Evolutionary conservation across 2,888 invertebrate genomes (phyloP), one percentile per base, ranked within the genome.

Genomic region (Leptogaster cylindrica): DNA sequence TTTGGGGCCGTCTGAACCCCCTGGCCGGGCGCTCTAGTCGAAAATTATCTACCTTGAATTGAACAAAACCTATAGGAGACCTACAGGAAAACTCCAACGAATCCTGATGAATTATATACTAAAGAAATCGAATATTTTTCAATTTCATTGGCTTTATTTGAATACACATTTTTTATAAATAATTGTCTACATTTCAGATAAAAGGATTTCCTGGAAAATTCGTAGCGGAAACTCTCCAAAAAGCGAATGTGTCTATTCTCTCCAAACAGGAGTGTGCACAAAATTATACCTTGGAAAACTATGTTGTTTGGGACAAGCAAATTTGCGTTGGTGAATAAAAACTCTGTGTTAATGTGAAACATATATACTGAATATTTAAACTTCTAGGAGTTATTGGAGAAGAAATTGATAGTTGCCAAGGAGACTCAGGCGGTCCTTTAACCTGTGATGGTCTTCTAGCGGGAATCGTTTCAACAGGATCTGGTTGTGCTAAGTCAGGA

Each of bases 381-480:
- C 28, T 16, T 33, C 1, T 12, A 55, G 55, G 55, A 23, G 55
- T 55, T 8, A 55, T 55, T n/a, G 55, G 55, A 1, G 14, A 55
- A 23, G 55, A 55, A 12, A 55, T 55, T 7, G 55, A 55, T 36
- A 55, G 55, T 10, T 55, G 55, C 23, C 55, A 55, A 12, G 55
- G 55, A 23, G 55, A 55, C 39, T 55, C 55, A 14, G 55, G 55
- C 39, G 55, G 55, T 36, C 55, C 55, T 12, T 20, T 55, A n/a
- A 20, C 12, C 20, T 55, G 55, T 33, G 14, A 55, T 12, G 23
- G 36, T 4, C 36, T 36, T 36, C 18, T 55, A 12, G 8, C 23
- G n/a, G 55, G 23, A 1, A 2, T 55, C 23, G 55, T 55, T 6
- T 55, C 55, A 18, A 55, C 55, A 18, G 55, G 55, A 36, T 20